Conservation (phyloP, 2,888 invertebrate genomes). For the Azorinus chamasolen region DNA sequence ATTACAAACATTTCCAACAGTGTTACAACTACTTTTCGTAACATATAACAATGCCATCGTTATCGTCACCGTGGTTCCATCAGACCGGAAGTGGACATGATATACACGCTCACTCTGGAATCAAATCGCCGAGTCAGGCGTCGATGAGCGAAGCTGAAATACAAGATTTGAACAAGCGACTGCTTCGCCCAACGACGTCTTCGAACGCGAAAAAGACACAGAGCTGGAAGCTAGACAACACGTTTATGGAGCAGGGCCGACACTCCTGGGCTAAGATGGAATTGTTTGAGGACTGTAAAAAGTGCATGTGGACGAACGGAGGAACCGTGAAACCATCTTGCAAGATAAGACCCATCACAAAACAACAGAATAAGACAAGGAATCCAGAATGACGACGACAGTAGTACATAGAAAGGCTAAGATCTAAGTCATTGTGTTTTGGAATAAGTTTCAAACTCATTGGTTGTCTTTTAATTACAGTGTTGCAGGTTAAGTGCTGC, state of each 20-base stretch:
- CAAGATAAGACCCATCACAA: constrained; percentile 71
- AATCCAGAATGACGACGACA: constrained; percentile 4
- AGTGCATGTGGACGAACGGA: constrained; percentile 77
- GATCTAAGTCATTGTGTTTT: no score
- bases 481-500: no score
- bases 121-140: constrained; percentile 56
- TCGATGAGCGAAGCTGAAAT: constrained; percentile 73
- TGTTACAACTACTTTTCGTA: no score
- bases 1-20: no score
- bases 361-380: not conserved
- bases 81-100: constrained; percentile 70
- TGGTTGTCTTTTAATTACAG: no score
- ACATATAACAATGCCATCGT: constrained; percentile 76
- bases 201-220: constrained; percentile 71
- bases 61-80: constrained; percentile 78
- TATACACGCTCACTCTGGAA: constrained; percentile 52
- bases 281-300: constrained; percentile 78
- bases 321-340: constrained; percentile 71
- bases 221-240: constrained; percentile 73
- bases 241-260: constrained; percentile 75
- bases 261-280: constrained; percentile 82
- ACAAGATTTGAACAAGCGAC: constrained; percentile 68
- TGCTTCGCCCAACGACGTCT: constrained; percentile 73
- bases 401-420: no score
- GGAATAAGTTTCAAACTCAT: no score